Conservation (phyloP, 2,113 vertebrate species). For the Rhinolophus ferrumequinum region DNA sequence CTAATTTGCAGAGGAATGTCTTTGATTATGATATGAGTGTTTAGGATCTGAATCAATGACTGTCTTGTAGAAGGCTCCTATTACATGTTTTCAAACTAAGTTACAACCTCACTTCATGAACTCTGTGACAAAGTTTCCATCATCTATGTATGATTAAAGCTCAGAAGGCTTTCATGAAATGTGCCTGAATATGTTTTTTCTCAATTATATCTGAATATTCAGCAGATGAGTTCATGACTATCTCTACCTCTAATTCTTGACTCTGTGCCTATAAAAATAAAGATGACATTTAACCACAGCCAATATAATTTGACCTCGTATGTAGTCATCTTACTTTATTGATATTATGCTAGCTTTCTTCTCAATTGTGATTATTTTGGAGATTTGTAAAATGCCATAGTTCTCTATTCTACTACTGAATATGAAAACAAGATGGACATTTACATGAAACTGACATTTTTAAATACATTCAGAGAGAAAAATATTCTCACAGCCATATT, state of each 20-base stretch:
- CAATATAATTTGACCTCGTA: neutral
- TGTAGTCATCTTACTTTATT: neutral
- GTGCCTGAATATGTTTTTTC: neutral
- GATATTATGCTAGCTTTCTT: neutral
- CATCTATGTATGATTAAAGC: neutral
- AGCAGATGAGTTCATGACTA: neutral
- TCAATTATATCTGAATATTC: conserved; percentile 28
- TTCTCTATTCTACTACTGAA: conserved; percentile 1
- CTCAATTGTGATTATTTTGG: conserved; percentile 9
- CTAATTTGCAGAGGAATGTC: neutral
- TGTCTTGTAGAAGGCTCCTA: neutral
- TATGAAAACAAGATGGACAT: conserved; percentile 50
- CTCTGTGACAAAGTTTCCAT: neutral
- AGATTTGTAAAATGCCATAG: neutral
- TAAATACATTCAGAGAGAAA: conserved; percentile 41
- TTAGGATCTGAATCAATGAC: neutral
- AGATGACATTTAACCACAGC: conserved; percentile 51
- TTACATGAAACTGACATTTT: conserved; percentile 39
- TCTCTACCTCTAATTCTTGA: neutral
- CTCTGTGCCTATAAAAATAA: conserved; percentile 18
- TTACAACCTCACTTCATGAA: neutral
- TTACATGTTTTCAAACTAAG: neutral
- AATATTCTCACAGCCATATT: conserved; percentile 55
- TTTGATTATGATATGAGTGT: neutral
- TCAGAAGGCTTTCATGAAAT: neutral